Evolutionary conservation across 2,888 invertebrate species (phyloP).

Genomic region (Pammene fasciana): DNA sequence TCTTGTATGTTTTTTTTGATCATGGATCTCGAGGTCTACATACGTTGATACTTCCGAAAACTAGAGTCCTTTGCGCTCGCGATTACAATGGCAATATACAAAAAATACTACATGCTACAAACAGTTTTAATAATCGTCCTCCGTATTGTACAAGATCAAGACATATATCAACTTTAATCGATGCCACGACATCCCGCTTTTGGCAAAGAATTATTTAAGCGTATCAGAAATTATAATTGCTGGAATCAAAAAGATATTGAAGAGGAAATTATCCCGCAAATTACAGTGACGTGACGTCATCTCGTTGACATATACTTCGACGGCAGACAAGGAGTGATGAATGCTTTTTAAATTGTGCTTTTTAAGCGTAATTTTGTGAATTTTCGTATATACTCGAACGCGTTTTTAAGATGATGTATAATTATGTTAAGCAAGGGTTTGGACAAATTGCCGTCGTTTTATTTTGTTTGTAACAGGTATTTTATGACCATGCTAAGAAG

Average conservation of each 20-base stretch:
- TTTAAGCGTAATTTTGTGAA: conserved; percentile 34
- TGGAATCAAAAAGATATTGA: conserved; percentile 27
- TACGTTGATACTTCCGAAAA: too few species aligned
- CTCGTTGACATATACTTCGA: conserved; percentile 22
- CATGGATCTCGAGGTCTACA: too few species aligned
- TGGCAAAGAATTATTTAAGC: conserved; percentile 27
- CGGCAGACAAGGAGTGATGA: conserved; percentile 43
- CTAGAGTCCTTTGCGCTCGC: too few species aligned
- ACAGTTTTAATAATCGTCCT: conserved; percentile 16
- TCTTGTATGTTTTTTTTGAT: too few species aligned
- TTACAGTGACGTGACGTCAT: conserved; percentile 19
- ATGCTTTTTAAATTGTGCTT: conserved; percentile 48
- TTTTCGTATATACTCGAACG: conserved; percentile 24
- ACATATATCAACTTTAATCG: conserved; percentile 39
- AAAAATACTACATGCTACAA: background rate
- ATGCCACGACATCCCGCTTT: conserved; percentile 13
- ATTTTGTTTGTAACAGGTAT: conserved; percentile 48
- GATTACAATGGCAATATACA: background rate
- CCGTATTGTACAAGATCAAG: conserved; percentile 37
- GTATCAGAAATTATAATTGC: conserved; percentile 38
- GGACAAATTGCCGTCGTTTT: conserved; percentile 46
- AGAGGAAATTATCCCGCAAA: conserved; percentile 18
- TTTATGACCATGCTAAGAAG: conserved; percentile 43
- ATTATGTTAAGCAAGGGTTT: conserved; percentile 43
- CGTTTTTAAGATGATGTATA: conserved; percentile 43